phyloP scores from a whole-genome alignment of 1,140 invertebrate species.

The Drosophila pruinosa region DNA sequence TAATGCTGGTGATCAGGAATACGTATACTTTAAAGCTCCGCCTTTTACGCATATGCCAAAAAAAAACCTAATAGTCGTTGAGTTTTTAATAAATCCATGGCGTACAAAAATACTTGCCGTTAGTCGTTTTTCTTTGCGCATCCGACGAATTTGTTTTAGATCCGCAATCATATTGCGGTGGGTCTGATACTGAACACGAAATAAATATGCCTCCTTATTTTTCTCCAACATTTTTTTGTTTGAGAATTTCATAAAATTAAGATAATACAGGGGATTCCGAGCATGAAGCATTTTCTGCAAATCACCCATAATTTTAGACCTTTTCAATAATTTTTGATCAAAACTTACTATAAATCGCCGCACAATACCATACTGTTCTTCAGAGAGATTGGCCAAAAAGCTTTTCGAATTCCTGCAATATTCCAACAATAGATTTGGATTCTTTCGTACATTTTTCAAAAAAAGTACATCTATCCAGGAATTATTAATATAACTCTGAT shows the following conservation, averaged over 20 bases:
- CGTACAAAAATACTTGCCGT: conserved; percentile 20
- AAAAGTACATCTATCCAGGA: conserved; percentile 72
- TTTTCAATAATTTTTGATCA: neutral
- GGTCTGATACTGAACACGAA: conserved; percentile 72
- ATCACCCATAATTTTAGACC: accelerated
- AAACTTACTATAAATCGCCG: conserved; percentile 52
- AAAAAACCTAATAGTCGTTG: no score
- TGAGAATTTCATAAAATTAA: conserved; percentile 50
- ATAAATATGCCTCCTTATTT: conserved; percentile 51
- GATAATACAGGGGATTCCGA: conserved; percentile 62
- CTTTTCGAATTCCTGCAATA: conserved; percentile 52
- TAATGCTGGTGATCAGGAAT: no score
- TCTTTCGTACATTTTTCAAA: conserved; percentile 55
- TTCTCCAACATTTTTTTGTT: conserved; percentile 57
- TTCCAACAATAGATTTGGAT: conserved; percentile 48
- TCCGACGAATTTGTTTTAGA: conserved; percentile 42
- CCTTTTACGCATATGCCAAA: no score
- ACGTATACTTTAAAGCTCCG: no score
- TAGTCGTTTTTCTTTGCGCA: conserved; percentile 39
- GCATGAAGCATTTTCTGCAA: conserved; percentile 74
- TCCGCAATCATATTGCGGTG: conserved; percentile 66
- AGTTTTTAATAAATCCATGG: no score
- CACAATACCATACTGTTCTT: conserved; percentile 59
- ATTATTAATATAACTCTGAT: conserved; percentile 66
- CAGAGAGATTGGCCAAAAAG: conserved; percentile 14